phyloP scores from a whole-genome alignment of 1,140 invertebrate genomes.

The Trachelipus rathkii region DNA sequence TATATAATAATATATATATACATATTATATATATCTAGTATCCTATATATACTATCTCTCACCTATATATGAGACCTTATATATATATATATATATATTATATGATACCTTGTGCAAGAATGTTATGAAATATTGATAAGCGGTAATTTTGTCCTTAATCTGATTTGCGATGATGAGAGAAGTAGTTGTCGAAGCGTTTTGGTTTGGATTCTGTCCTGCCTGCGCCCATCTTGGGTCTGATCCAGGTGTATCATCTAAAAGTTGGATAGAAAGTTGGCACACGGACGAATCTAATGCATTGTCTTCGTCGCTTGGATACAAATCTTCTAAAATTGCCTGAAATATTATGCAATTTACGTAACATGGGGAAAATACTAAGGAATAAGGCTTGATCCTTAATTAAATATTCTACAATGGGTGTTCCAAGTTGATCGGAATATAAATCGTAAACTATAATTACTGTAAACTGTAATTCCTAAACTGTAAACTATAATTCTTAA shows the following conservation, averaged over 20 bases:
- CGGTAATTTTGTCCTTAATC: slow-evolving; percentile 77
- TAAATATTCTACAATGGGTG: too few relatives aligned
- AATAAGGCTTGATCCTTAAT: too few relatives aligned
- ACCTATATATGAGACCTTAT: too few relatives aligned
- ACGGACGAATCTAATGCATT: slow-evolving; percentile 63
- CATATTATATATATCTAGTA: not conserved
- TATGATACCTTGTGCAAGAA: slow-evolving; percentile 37
- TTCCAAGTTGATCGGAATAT: too few relatives aligned
- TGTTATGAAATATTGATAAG: slow-evolving; percentile 56
- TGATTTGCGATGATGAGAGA: slow-evolving; percentile 78
- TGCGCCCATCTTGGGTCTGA: slow-evolving; percentile 79
- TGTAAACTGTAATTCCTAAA: too few relatives aligned
- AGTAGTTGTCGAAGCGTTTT: slow-evolving; percentile 47
- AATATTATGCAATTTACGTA: slow-evolving; percentile 48
- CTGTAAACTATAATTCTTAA: too few relatives aligned
- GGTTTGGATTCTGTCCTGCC: slow-evolving; percentile 43
- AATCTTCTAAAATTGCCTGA: slow-evolving; percentile 61
- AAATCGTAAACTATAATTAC: too few relatives aligned
- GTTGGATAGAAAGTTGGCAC: slow-evolving; percentile 66
- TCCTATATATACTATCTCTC: too few relatives aligned
- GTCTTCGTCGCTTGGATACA: slow-evolving; percentile 63
- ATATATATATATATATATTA: slow-evolving; percentile 1
- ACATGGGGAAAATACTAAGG: too few relatives aligned
- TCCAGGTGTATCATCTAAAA: slow-evolving; percentile 81
- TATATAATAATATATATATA: not conserved